Percentiles rank a stretch among this genome's conserved stretches.
Evolutionary conservation across 2,797 vertebrate species (phyloP).

Genomic region (Mus minutoides): DNA sequence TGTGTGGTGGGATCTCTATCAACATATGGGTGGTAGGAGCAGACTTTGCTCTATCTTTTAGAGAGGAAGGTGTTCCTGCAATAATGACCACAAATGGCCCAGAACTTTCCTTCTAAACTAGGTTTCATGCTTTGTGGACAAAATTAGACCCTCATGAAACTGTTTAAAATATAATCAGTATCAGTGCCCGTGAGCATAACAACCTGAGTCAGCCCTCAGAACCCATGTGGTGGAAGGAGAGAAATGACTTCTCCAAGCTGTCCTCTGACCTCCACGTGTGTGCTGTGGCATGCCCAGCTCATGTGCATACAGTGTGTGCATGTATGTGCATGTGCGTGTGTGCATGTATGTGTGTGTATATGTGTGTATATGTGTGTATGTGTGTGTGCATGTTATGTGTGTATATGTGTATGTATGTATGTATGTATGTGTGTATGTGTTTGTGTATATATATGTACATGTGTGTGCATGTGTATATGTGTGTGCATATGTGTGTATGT

Average conservation of each 20-base stretch:
- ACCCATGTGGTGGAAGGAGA: not conserved
- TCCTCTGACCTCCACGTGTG: not conserved
- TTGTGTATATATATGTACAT: not conserved
- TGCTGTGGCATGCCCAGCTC: not conserved
- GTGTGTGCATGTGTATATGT: not conserved
- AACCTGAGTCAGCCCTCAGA: not conserved
- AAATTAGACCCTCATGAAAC: not conserved
- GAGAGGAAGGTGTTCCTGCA: not conserved
- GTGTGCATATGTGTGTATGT: not conserved
- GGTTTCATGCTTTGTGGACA: not conserved
- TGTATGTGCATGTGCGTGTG: rapidly evolving
- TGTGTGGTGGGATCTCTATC: not conserved
- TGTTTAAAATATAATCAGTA: not conserved
- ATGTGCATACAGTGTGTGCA: too few relatives aligned
- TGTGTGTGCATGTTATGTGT: too few relatives aligned
- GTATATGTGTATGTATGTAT: not conserved
- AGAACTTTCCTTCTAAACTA: not conserved
- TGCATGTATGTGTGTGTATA: not conserved
- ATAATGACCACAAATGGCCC: not conserved
- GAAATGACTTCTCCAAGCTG: not conserved
- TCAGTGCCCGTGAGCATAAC: not conserved
- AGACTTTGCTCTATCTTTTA: not conserved
- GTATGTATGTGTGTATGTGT: not conserved
- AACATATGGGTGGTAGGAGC: not conserved
- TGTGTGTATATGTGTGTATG: too few relatives aligned